phyloP scores from a whole-genome alignment of 2,888 invertebrate genomes.

The Agapostemon virescens region DNA sequence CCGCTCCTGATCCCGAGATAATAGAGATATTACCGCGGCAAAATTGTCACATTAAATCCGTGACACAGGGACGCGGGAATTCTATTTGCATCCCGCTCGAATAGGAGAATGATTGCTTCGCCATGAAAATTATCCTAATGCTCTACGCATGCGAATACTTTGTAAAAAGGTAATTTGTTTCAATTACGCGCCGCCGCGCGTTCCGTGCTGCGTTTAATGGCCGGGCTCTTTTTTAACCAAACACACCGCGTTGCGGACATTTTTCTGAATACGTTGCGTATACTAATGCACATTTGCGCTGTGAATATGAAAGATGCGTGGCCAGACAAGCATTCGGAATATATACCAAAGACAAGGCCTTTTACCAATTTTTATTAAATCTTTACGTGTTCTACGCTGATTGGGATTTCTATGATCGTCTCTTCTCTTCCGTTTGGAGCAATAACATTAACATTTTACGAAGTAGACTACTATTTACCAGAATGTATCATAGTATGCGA shows the following conservation, averaged over 20 bases:
- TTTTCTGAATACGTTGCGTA: background rate
- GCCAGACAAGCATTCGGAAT: background rate
- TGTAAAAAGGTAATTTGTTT: background rate
- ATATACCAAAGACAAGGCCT: background rate
- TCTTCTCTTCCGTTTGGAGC: no score
- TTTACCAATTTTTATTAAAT: no score
- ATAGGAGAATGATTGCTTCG: background rate
- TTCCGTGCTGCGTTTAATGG: background rate
- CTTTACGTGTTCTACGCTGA: no score
- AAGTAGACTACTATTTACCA: no score
- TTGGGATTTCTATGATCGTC: no score
- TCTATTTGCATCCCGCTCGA: constrained; percentile 22
- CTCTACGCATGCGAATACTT: background rate
- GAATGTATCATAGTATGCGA: no score
- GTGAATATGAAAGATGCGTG: background rate
- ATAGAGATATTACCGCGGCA: constrained; percentile 61
- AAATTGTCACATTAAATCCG: constrained; percentile 17
- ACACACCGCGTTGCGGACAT: background rate
- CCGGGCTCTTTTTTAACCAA: background rate
- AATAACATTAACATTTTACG: no score
- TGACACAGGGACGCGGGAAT: background rate
- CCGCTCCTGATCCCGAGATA: constrained; percentile 42
- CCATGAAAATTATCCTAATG: background rate
- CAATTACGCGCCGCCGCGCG: background rate
- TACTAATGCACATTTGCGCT: background rate